Evolutionary conservation across 2,113 vertebrate species (phyloP), one percentile per base, ranked within the genome.

Genomic region (Sebastes fasciatus): DNA sequence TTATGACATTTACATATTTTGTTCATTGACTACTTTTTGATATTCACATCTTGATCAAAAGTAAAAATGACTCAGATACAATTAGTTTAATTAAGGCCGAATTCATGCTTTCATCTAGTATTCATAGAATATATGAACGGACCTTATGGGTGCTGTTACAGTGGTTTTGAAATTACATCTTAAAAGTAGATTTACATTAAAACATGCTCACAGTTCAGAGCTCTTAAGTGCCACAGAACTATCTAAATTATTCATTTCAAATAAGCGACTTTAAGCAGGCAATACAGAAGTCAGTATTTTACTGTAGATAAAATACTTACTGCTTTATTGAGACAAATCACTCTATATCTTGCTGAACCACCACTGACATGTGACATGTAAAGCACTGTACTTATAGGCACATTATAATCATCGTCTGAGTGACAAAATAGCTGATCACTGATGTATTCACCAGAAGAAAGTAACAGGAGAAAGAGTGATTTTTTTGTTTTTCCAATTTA

Each of bases 401-500:
- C 42, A 58, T 55, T 26, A 10, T 65, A 51, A 5, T 69, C 17
- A 63, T 19, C 46, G 4, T 64, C n/a, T 72, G 16, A 48, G 5
- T 64, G 49, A 58, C 1, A 58, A 43, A 58, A 68, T 12, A 57
- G 42, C 10, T 8, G 51, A 43, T 64, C 21, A 68, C 57, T 51
- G 14, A 51, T 34, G 40, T 55, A 76, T 82, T 58, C 49, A 77
- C 10, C 62, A 74, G 48, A 34, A 79, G 76, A 85, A 58, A 79
- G 12, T 62, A 75, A 58, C 57, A 19, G 14, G 76, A 74, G 55
- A 76, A 80, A 73, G 13, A 6, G 45, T 70, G 60, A 57, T 16
- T 64, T 71, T 60, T 52, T 16, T 64, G 67, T 60, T 52, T 76
- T 49, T 45, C 34, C 58, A 48, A 58, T 72, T 40, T 51, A 1